Evolutionary conservation across 1,140 invertebrate genomes (phyloP), one percentile per base, ranked within the genome.

Genomic region (Drosophila varians): DNA sequence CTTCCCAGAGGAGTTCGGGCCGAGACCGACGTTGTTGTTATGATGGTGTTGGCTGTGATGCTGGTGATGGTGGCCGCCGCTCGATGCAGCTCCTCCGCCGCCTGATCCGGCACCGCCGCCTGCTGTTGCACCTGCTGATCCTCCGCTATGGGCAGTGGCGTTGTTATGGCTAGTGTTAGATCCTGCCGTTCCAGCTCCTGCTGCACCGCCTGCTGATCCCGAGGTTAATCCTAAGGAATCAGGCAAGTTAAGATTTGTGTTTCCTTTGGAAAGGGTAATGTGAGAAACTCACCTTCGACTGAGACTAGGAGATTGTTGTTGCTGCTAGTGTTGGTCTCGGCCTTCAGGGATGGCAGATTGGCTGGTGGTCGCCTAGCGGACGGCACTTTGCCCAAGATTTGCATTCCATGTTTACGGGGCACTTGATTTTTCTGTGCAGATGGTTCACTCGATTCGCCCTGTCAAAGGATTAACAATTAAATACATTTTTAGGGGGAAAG

Each of bases 331-430:
- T 92, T 93, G 87, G 93, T 93, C 94, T 99, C 97, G 92, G 97
- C 98, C 94, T 98, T 99, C 92, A 99, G 93, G 95, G 97, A 98
- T 92, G 98, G 98, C 93, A 99, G 93, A 94, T 98, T 98, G 91
- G 97, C 97, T 92, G 98, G 98, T 93, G 97, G 96, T 92, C 98
- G 96, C 92, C 98, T 95, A 92, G 96, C 96, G 92, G 95, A 96
- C 92, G 96, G 97, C 92, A 99, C 97, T 95, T 98, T 99, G 93
- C 98, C 97, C 95, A 99, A 95, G 93, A 95, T 97, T 96, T 98
- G 97, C 95, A 99, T 97, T 94, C 98, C 98, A 98, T 98, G 97
- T 96, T 98, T 98, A 92, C 96, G 95, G 90, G 94, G 94, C 93
- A 95, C 93, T 94, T 96, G 95, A 93, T 95, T 97, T 93, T 96